Evolutionary conservation across 2,113 vertebrate species (phyloP).

Genomic region (Elaphurus davidianus): DNA sequence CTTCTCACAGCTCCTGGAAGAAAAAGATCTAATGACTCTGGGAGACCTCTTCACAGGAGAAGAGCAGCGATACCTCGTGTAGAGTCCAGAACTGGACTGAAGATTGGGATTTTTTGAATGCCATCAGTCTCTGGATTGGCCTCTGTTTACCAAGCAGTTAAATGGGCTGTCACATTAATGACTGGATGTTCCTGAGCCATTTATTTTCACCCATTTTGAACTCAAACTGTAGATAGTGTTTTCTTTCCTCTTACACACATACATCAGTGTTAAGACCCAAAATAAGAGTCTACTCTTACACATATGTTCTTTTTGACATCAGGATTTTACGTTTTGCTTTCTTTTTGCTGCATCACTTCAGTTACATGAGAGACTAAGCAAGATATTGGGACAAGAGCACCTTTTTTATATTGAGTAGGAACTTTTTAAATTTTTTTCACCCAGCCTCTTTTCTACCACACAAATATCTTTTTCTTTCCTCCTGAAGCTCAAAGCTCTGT

Average conservation of each 20-base stretch:
- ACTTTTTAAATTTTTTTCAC: not conserved
- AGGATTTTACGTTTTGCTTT: not conserved
- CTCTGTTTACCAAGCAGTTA: not conserved
- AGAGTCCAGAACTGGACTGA: not conserved
- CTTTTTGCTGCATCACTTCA: not conserved
- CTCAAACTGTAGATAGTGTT: not conserved
- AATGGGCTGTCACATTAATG: not conserved
- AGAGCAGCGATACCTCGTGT: rapidly evolving
- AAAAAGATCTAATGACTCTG: not conserved
- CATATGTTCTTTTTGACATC: not conserved
- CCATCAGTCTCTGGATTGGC: not conserved
- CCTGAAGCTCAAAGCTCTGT: constrained; percentile 2
- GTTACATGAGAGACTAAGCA: not conserved
- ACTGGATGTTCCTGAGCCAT: not conserved
- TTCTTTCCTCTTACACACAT: not conserved
- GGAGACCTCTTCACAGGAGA: not conserved
- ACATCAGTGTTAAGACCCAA: not conserved
- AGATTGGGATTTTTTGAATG: not conserved
- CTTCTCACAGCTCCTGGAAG: not conserved
- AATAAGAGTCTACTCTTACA: not conserved
- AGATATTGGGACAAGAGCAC: not conserved
- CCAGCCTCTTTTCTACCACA: not conserved
- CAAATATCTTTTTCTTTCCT: not conserved
- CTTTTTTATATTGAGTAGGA: not conserved
- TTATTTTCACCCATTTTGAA: not conserved